A percentile compares a stretch with the other conserved stretches of the same genome.
Conservation (phyloP, 1,140 invertebrate genomes). For the Melanaphis sacchari region DNA sequence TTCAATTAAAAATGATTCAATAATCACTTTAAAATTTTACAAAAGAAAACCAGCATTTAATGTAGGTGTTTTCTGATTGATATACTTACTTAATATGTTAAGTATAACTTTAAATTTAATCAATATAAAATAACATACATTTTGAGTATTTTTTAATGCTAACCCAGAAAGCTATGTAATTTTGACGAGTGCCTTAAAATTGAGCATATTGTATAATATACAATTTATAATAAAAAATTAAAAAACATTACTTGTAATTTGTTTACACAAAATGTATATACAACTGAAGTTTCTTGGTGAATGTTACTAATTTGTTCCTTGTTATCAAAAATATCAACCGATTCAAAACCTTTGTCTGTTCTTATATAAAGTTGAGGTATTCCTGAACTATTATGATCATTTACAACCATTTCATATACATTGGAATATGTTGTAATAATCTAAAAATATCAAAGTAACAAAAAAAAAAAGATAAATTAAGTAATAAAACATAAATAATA, state of each 20-base stretch:
- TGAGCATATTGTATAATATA: background rate
- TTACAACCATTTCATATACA: slow-evolving; percentile 19
- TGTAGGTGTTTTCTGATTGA: too few relatives aligned
- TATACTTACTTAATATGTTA: too few relatives aligned
- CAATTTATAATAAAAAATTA: background rate
- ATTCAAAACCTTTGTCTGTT: slow-evolving; percentile 45
- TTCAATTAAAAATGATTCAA: too few relatives aligned
- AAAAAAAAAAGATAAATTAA: background rate
- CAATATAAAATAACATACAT: background rate
- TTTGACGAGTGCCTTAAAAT: background rate
- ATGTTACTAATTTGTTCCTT: background rate
- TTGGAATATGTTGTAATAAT: slow-evolving; percentile 39
- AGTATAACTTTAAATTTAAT: background rate
- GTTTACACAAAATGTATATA: slow-evolving; percentile 28
- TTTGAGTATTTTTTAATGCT: background rate
- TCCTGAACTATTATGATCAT: slow-evolving; percentile 25
- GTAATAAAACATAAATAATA: background rate
- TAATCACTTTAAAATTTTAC: too few relatives aligned
- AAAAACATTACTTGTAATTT: slow-evolving; percentile 46
- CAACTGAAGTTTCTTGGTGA: slow-evolving; percentile 39
- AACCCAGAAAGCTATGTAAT: background rate
- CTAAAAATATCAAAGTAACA: background rate
- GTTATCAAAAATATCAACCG: background rate
- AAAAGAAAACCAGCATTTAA: too few relatives aligned
- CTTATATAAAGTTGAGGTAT: slow-evolving; percentile 33